Evolutionary conservation across 2,888 invertebrate genomes (phyloP).

Genomic region (Drosophila prolongata): DNA sequence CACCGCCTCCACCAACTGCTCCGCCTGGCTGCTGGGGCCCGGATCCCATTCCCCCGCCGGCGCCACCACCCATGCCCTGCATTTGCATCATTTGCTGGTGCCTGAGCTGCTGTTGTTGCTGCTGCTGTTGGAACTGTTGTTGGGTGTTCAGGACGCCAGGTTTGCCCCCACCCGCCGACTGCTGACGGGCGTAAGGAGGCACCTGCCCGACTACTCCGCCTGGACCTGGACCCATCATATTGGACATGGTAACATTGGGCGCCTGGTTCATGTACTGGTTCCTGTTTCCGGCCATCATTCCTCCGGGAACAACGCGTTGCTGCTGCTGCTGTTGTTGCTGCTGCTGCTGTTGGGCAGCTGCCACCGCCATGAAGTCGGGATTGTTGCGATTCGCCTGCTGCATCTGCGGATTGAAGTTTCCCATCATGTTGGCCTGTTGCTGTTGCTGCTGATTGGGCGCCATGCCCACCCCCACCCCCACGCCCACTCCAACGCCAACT

Average conservation of each 20-base stretch:
- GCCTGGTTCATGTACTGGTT: slow-evolving; percentile 86
- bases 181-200: slow-evolving; percentile 90
- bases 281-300: slow-evolving; percentile 82
- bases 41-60: slow-evolving; percentile 76
- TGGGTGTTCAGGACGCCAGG: slow-evolving; percentile 81
- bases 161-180: slow-evolving; percentile 79
- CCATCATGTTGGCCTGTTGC: slow-evolving; percentile 82
- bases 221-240: slow-evolving; percentile 83
- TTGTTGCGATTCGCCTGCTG: slow-evolving; percentile 81
- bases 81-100: slow-evolving; percentile 89
- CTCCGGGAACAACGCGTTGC: slow-evolving; percentile 70
- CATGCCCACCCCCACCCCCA: slow-evolving; percentile 70
- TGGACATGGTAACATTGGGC: slow-evolving; percentile 94
- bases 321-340: slow-evolving; percentile 67
- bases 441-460: slow-evolving; percentile 78
- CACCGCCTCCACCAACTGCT: slow-evolving; percentile 77
- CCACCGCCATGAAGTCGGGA: slow-evolving; percentile 82
- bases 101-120: slow-evolving; percentile 88
- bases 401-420: slow-evolving; percentile 83
- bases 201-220: slow-evolving; percentile 87
- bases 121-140: slow-evolving; percentile 85
- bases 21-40: slow-evolving; percentile 79
- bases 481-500: slow-evolving; percentile 54
- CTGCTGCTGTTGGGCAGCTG: slow-evolving; percentile 71
- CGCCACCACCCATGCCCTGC: slow-evolving; percentile 84